Conservation (phyloP, 1,140 invertebrate species). For the Drosophila pseudoananassae region DNA sequence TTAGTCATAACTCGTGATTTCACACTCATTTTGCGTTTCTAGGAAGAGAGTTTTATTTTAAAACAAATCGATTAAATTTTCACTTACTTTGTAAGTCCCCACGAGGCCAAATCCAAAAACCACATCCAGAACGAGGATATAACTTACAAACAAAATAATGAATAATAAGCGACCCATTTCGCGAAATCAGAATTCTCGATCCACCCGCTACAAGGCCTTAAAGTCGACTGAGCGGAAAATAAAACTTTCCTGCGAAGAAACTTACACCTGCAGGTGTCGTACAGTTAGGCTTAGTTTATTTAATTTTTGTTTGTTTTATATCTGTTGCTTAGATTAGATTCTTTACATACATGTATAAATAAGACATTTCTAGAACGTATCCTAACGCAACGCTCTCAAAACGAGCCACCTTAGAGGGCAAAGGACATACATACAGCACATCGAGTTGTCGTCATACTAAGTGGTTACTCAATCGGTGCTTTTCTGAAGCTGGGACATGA, state of each 20-base stretch:
- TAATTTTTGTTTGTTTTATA: constrained; percentile 64
- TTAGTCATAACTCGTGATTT: constrained; percentile 20
- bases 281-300: constrained; percentile 72
- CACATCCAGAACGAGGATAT: not conserved
- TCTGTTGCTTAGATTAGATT: constrained; percentile 68
- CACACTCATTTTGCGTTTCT: not conserved
- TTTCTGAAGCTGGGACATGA: constrained; percentile 34
- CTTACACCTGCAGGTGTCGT: constrained; percentile 34
- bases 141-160: not conserved
- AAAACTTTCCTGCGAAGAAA: constrained; percentile 17
- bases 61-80: not conserved
- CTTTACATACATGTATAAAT: constrained; percentile 80
- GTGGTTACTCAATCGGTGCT: constrained; percentile 25
- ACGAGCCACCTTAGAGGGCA: constrained; percentile 40
- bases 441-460: constrained; percentile 25
- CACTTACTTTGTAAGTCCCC: not conserved
- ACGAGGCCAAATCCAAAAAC: not conserved
- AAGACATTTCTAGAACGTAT: constrained; percentile 67
- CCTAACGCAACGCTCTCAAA: constrained; percentile 58
- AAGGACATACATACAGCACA: constrained; percentile 15
- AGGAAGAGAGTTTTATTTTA: not conserved
- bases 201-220: not conserved
- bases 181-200: not conserved
- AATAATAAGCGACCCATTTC: not conserved
- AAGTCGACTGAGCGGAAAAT: not conserved